Evolutionary conservation across 2,113 vertebrate species (phyloP), one percentile per base, ranked within the genome.

Genomic region (Sorex fumeus): DNA sequence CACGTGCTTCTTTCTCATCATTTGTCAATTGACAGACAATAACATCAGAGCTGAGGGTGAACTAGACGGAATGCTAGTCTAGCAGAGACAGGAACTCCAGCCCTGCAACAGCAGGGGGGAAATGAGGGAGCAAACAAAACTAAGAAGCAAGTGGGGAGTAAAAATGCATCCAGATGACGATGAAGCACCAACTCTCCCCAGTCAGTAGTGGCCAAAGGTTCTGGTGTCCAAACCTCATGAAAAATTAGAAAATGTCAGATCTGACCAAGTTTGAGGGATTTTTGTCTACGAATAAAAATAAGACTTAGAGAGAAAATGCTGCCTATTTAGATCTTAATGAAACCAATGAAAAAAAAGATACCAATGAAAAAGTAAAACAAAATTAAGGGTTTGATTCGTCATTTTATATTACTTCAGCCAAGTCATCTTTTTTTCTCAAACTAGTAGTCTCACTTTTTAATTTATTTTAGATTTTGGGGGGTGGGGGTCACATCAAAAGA

Each of bases 11-110:
- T 90, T 93, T 93, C 71, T 90, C 67, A 80, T 57, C 80, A 30
- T 88, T 88, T 82, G 50, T 96, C 87, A 88, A 40, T 32, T 25
- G 8, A 53, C 83, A 6, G 23, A 47, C 79, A 91, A 72, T 74
- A 45, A 87, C 91, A 27, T 45, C 82, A 85, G 88, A 53, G 47
- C 23, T 70, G 6, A 45, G 16, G 53, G 18, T 34, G 27, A 27
- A 88, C 86, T 36, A 84, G 84, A 76, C 79, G 43, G 77, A 91
- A 76, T 71, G 10, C 0, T 12, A 43, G 72, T 93, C 91, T 87
- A 72, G 69, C 62, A 87, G 89, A 92, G 71, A 94, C 30, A 93
- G 83, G 83, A 93, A 93, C 78, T 83, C 71, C 84, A 93, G 71
- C 86, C 34, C 18, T 84, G 47, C n/a, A 19, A 71, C 27, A 76